Evolutionary conservation across 2,113 vertebrate species (phyloP).

Genomic region (Brachyistius frenatus): DNA sequence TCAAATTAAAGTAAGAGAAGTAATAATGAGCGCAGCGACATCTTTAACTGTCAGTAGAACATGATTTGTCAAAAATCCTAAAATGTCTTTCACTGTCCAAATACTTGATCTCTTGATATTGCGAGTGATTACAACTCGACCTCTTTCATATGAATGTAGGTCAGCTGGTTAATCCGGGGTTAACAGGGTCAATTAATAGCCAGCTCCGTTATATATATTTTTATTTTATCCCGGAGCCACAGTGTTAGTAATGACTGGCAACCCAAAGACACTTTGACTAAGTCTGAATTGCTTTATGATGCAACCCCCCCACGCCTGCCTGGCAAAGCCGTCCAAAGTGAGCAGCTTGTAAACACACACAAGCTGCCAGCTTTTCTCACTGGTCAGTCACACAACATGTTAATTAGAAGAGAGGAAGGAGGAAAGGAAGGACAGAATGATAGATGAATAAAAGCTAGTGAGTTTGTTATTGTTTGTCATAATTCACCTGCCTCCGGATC

Average conservation of each 20-base stretch:
- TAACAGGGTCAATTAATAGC: not conserved
- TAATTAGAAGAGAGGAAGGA: constrained; percentile 59
- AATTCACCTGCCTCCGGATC: constrained; percentile 19
- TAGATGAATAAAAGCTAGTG: constrained; percentile 14
- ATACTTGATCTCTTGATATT: not conserved
- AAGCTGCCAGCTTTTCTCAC: constrained; percentile 60
- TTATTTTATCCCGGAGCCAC: not conserved
- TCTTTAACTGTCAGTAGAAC: not conserved
- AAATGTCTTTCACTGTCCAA: too few relatives aligned
- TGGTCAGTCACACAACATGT: constrained; percentile 61
- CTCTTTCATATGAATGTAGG: too few relatives aligned
- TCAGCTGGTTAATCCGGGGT: not conserved
- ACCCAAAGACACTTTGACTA: constrained; percentile 3
- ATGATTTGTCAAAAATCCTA: not conserved
- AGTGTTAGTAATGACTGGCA: not conserved
- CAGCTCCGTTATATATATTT: not conserved
- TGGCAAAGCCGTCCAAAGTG: constrained; percentile 59
- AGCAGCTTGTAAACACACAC: constrained; percentile 67
- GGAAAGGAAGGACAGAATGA: constrained; percentile 11
- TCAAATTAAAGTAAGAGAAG: not conserved
- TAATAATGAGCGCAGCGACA: not conserved
- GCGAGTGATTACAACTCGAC: not conserved
- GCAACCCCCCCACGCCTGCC: constrained; percentile 30
- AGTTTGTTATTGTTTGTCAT: not conserved
- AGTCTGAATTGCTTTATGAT: constrained; percentile 26